A percentile compares a stretch with the other conserved stretches of the same genome.
phyloP scores from a whole-genome alignment of 2,113 vertebrate genomes.

The Pedetes capensis region DNA sequence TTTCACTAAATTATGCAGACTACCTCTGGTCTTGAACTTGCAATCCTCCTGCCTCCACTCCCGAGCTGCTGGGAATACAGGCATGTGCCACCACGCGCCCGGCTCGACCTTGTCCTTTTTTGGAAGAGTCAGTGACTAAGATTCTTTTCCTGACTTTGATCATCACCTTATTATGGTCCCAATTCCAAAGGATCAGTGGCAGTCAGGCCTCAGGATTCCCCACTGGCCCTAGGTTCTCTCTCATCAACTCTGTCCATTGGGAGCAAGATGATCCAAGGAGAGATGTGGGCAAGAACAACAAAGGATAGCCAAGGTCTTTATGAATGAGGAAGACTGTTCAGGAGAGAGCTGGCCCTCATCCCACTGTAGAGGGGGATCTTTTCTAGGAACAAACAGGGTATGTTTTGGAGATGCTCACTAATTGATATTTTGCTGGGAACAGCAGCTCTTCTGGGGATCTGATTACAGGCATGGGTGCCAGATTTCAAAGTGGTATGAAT shows the following conservation, averaged over 20 bases:
- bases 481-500: not conserved
- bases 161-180: not conserved
- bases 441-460: not conserved
- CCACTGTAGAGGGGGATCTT: accelerated
- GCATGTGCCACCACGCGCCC: too few species aligned
- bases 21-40: too few species aligned
- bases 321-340: not conserved
- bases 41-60: too few species aligned
- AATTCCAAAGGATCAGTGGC: not conserved
- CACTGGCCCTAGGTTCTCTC: not conserved
- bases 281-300: not conserved
- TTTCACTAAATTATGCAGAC: too few species aligned
- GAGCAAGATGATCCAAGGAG: not conserved
- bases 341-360: not conserved
- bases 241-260: not conserved
- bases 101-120: not conserved
- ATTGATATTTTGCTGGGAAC: not conserved
- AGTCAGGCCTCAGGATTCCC: too few species aligned
- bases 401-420: not conserved
- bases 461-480: not conserved
- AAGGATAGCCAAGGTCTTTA: not conserved
- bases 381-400: not conserved
- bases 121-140: not conserved
- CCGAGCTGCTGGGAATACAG: too few species aligned
- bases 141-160: not conserved